These are phyloP conservation scores for Rhynchotus rufescens DNA, from an alignment of 2,797 vertebrate species.

Conservation along the genomic window DNA sequence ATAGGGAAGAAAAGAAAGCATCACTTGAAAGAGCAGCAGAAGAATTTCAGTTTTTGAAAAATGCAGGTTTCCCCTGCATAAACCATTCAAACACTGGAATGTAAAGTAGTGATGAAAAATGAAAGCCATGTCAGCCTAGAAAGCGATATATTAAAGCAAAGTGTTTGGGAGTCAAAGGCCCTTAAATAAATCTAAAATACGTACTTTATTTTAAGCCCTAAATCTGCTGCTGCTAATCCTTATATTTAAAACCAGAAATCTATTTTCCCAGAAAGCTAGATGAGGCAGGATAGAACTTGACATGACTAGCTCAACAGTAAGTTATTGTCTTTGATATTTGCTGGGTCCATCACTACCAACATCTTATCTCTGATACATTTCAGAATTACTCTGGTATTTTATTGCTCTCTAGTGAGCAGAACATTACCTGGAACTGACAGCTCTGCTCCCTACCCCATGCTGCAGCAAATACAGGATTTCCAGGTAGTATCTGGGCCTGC, in stretches of 20 bases:
- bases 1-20: background rate
- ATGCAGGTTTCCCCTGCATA: conserved; percentile 7
- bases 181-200: conserved; percentile 71
- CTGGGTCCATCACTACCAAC: background rate
- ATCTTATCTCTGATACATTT: background rate
- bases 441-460: background rate
- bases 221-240: conserved; percentile 73
- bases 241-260: conserved; percentile 61
- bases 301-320: background rate
- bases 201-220: conserved; percentile 67
- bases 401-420: background rate
- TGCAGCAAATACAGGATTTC: background rate
- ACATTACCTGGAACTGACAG: background rate
- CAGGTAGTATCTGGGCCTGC: background rate
- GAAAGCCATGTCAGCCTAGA: conserved; percentile 56
- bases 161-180: conserved; percentile 70
- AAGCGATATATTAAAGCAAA: conserved; percentile 62
- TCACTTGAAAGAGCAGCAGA: background rate
- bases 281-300: background rate
- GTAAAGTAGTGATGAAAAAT: conserved; percentile 70
- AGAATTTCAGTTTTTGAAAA: conserved; percentile 36
- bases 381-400: background rate
- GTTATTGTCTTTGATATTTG: background rate
- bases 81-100: conserved; percentile 57
- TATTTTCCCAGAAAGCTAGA: conserved; percentile 55